A percentile compares a stretch with the other conserved stretches of the same genome.
Evolutionary conservation across 64 coral and sea anemone species (phyloP).

Genomic region (Stichodactyla helianthus): DNA sequence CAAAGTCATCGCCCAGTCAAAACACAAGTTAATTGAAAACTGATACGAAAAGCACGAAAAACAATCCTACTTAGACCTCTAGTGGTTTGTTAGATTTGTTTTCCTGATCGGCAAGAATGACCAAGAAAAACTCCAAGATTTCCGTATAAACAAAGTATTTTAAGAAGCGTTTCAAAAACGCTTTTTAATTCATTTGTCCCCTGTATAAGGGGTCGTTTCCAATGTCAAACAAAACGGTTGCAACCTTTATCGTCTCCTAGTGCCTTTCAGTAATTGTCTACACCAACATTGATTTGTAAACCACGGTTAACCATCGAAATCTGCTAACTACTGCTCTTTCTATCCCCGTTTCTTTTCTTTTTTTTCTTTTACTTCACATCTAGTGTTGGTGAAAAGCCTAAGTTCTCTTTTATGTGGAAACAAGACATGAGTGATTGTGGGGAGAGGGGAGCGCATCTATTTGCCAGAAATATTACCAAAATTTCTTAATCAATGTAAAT

Average conservation of each 20-base stretch:
- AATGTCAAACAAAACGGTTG: background rate
- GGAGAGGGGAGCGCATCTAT: too few species aligned
- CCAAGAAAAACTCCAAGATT: background rate
- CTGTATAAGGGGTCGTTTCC: background rate
- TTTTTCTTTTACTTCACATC: background rate
- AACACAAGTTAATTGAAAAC: conserved; percentile 8
- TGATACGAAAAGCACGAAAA: background rate
- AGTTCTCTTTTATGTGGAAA: too few species aligned
- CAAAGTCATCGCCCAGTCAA: conserved; percentile 10
- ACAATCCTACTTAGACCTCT: background rate
- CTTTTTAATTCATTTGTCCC: background rate
- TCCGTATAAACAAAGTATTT: background rate
- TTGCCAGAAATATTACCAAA: too few species aligned
- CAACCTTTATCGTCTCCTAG: background rate
- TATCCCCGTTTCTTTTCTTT: too few species aligned
- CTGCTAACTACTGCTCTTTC: background rate
- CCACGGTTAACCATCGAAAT: background rate
- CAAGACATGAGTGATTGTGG: too few species aligned
- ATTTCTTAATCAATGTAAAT: too few species aligned
- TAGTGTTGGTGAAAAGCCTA: too few species aligned
- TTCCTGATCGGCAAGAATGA: background rate
- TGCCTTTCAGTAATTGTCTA: background rate
- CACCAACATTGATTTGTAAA: background rate
- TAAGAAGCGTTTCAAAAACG: background rate
- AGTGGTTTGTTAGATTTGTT: background rate